Conservation (phyloP, 2,113 vertebrate species). For the Mohoua ochrocephala region DNA sequence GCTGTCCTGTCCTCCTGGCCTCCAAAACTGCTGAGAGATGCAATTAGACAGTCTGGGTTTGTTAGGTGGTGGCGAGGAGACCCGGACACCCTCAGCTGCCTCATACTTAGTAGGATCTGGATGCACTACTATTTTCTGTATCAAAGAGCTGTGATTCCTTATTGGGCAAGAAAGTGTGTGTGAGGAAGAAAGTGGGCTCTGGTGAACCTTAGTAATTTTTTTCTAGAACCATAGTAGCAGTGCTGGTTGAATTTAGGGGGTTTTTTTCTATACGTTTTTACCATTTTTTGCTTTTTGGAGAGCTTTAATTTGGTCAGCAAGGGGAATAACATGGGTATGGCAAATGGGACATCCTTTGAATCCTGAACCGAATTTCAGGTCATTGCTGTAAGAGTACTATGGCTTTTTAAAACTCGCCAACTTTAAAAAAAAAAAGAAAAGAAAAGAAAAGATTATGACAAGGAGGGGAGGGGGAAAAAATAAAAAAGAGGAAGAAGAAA, state of each 20-base stretch:
- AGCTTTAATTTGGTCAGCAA: neutral
- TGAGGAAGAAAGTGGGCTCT: neutral
- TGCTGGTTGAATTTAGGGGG: neutral
- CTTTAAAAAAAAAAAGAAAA: neutral
- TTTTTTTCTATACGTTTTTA: neutral
- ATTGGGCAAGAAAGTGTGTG: neutral
- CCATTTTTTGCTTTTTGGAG: neutral
- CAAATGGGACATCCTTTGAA: neutral
- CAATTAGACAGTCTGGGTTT: neutral
- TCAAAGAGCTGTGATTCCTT: neutral
- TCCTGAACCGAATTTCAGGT: neutral
- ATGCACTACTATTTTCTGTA: neutral
- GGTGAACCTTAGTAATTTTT: neutral
- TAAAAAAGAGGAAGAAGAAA: neutral
- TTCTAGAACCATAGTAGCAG: neutral
- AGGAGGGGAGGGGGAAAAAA: rapidly evolving
- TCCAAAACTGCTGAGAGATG: neutral
- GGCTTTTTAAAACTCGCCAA: neutral
- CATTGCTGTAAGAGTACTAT: neutral
- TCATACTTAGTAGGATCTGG: neutral
- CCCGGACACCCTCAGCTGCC: neutral
- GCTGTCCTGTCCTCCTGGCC: neutral
- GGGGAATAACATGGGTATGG: neutral
- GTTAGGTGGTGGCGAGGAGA: neutral
- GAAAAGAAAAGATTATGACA: neutral